phyloP scores from a whole-genome alignment of 2,888 invertebrate genomes.

The Eristalis pertinax region DNA sequence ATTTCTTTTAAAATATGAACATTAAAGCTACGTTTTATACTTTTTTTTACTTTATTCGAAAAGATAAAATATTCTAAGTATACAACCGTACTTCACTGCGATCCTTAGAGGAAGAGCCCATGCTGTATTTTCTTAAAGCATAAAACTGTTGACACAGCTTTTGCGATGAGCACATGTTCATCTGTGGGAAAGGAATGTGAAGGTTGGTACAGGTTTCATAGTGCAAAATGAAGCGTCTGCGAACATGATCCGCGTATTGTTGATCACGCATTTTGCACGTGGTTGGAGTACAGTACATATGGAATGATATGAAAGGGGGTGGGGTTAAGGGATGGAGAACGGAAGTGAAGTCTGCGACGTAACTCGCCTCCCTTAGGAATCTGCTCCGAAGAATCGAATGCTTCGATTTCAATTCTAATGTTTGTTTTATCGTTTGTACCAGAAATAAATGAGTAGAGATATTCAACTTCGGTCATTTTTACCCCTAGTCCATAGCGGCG shows the following conservation, averaged over 20 bases:
- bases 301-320: too few relatives aligned
- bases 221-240: not conserved
- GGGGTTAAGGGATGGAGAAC: too few relatives aligned
- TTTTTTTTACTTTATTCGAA: not conserved
- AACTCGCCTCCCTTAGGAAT: too few relatives aligned
- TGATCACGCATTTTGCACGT: not conserved
- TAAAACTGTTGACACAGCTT: slow-evolving; percentile 1
- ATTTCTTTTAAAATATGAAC: not conserved
- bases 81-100: not conserved
- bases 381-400: too few relatives aligned
- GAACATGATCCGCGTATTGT: not conserved
- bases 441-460: too few relatives aligned
- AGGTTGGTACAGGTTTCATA: not conserved
- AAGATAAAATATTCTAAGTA: not conserved
- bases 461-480: too few relatives aligned
- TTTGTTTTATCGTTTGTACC: too few relatives aligned
- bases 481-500: too few relatives aligned
- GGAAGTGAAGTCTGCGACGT: too few relatives aligned
- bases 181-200: not conserved
- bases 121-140: not conserved
- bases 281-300: not conserved
- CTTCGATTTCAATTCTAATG: too few relatives aligned
- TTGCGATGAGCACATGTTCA: not conserved
- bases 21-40: too few relatives aligned
- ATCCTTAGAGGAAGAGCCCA: not conserved